Conservation (phyloP, 2,113 vertebrate species). For the Chlorodrepanis virens region DNA sequence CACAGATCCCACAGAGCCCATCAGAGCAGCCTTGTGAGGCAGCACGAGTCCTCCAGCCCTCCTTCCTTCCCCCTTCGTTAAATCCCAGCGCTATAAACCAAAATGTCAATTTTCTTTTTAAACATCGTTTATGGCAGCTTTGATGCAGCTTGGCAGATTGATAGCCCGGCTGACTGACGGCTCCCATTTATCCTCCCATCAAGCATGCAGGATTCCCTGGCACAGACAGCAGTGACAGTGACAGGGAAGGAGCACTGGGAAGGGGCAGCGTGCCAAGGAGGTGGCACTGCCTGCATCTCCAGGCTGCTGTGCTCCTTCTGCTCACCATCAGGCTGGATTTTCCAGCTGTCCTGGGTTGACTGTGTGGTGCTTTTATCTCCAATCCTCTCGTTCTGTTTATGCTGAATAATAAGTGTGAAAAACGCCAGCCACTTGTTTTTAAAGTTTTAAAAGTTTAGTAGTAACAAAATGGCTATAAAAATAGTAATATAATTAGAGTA, state of each 20-base stretch:
- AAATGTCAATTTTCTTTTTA: constrained; percentile 61
- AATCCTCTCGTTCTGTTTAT: too few species aligned
- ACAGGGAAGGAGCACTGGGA: not conserved
- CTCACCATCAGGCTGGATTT: not conserved
- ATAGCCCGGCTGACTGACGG: constrained; percentile 1
- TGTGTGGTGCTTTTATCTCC: too few species aligned
- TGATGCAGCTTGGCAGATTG: constrained; percentile 48
- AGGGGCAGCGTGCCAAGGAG: not conserved
- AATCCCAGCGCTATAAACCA: constrained; percentile 15
- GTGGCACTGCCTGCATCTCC: not conserved
- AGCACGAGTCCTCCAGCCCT: not conserved
- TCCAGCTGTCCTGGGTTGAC: not conserved
- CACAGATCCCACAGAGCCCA: not conserved
- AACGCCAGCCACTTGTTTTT: too few species aligned
- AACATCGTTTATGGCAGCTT: constrained; percentile 38
- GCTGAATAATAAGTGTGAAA: too few species aligned
- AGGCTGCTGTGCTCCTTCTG: not conserved
- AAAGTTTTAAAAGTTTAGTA: too few species aligned
- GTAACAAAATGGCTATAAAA: too few species aligned
- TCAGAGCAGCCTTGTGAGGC: not conserved
- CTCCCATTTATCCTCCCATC: not conserved
- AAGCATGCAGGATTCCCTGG: not conserved
- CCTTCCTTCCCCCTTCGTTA: not conserved
- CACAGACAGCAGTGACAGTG: not conserved
- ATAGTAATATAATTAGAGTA: too few species aligned